A percentile compares a stretch with the other conserved stretches of the same genome.
Conservation (phyloP, 2,113 vertebrate genomes). For the Nannospalax galili region DNA sequence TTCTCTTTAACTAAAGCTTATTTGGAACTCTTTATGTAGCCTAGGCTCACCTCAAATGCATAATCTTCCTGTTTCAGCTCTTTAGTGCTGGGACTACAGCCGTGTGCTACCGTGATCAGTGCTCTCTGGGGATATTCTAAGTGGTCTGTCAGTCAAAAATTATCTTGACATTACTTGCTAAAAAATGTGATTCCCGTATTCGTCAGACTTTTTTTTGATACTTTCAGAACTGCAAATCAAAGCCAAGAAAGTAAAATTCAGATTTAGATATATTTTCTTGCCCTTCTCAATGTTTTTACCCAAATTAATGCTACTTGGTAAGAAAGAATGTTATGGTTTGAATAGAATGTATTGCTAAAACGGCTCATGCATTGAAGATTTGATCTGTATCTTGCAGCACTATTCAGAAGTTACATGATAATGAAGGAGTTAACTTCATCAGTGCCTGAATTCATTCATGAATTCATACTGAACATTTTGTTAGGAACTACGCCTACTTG, state of each 20-base stretch:
- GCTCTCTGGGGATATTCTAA: background rate
- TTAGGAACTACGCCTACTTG: background rate
- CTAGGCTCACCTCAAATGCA: background rate
- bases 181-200: background rate
- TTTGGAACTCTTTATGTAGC: background rate
- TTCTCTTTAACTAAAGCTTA: background rate
- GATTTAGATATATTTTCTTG: background rate
- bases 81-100: background rate
- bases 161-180: background rate
- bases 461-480: background rate
- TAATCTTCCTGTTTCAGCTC: background rate
- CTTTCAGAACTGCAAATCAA: background rate
- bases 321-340: too few species aligned
- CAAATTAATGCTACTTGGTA: background rate
- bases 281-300: background rate
- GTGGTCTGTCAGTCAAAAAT: background rate
- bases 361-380: background rate
- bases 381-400: background rate
- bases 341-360: background rate
- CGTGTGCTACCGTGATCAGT: background rate
- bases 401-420: background rate
- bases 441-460: too few species aligned
- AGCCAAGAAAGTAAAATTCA: background rate
- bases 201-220: background rate
- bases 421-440: background rate